Evolutionary conservation across 2,113 vertebrate species (phyloP).

Genomic region (Tautogolabrus adspersus): DNA sequence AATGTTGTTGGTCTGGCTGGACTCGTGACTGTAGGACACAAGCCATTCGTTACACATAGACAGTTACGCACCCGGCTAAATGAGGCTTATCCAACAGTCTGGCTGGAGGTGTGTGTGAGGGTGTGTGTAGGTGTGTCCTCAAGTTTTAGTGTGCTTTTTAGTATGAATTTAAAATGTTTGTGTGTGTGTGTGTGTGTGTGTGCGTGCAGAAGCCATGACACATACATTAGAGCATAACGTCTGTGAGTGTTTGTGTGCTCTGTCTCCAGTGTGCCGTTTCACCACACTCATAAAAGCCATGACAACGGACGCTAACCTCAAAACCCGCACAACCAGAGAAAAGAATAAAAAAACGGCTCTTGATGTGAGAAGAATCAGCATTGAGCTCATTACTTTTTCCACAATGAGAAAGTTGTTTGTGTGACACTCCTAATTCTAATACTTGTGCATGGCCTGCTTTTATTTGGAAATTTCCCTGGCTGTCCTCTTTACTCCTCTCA

Average conservation of each 20-base stretch:
- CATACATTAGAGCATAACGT: constrained; percentile 7
- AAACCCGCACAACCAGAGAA: constrained; percentile 30
- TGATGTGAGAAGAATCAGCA: constrained; percentile 61
- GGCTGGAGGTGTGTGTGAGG: constrained; percentile 65
- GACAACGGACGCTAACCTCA: constrained; percentile 49
- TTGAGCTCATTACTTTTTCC: constrained; percentile 78
- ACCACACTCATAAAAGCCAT: constrained; percentile 54
- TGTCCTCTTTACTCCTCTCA: constrained; percentile 52
- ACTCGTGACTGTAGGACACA: constrained; percentile 53
- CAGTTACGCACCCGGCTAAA: constrained; percentile 77
- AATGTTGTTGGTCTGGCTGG: constrained; percentile 58
- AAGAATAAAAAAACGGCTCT: not conserved
- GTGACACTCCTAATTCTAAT: constrained; percentile 73
- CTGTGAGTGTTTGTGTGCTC: not conserved
- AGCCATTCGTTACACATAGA: constrained; percentile 75
- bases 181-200: not conserved
- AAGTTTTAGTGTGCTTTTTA: constrained; percentile 39
- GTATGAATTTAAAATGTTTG: constrained; percentile 46
- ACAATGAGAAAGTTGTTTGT: constrained; percentile 79
- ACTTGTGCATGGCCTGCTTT: constrained; percentile 60
- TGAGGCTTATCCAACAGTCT: constrained; percentile 75
- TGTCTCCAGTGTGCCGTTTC: constrained; percentile 24
- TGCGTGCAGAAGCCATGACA: constrained; percentile 8
- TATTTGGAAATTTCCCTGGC: constrained; percentile 79
- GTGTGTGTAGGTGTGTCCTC: constrained; percentile 60